Conservation (phyloP, 2,113 vertebrate species). For the Chaenogobius annularis region DNA sequence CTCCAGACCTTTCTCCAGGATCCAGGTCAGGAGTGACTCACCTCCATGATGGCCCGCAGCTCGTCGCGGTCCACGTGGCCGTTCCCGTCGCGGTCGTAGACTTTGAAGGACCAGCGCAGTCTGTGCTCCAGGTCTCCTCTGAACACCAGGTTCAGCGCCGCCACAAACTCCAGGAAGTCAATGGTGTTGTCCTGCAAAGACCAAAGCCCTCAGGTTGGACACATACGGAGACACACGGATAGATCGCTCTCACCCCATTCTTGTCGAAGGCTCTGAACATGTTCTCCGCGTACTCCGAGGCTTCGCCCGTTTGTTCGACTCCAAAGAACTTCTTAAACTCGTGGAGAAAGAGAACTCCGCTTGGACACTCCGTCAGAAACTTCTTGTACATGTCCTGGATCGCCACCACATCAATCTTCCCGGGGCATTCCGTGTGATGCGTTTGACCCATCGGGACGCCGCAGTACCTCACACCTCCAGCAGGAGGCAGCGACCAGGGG, state of each 20-base stretch:
- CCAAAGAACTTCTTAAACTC: constrained; percentile 80
- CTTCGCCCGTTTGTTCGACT: constrained; percentile 69
- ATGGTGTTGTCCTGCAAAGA: constrained; percentile 76
- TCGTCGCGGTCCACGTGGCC: constrained; percentile 72
- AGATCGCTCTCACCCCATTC: constrained; percentile 71
- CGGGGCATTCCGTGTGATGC: constrained; percentile 47
- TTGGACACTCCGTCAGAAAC: constrained; percentile 77
- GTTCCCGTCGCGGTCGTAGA: constrained; percentile 76
- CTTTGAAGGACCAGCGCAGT: constrained; percentile 79
- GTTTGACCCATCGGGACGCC: constrained; percentile 67
- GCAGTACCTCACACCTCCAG: not conserved
- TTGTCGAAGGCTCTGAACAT: constrained; percentile 79
- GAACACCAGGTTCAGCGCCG: constrained; percentile 75
- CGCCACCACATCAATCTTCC: constrained; percentile 69
- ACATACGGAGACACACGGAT: not conserved
- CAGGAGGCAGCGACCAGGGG: constrained; percentile 10
- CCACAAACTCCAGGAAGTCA: constrained; percentile 80
- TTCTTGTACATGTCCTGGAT: constrained; percentile 79
- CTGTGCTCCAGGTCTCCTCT: constrained; percentile 76
- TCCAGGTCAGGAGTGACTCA: constrained; percentile 31
- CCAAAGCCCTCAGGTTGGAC: constrained; percentile 13
- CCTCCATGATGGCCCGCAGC: constrained; percentile 71
- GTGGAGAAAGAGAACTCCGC: constrained; percentile 72
- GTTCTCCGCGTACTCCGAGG: constrained; percentile 71
- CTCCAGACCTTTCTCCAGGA: too few relatives aligned